Evolutionary conservation across 2,797 vertebrate species (phyloP), one percentile per base, ranked within the genome.

Genomic region (Darevskia mixta): DNA sequence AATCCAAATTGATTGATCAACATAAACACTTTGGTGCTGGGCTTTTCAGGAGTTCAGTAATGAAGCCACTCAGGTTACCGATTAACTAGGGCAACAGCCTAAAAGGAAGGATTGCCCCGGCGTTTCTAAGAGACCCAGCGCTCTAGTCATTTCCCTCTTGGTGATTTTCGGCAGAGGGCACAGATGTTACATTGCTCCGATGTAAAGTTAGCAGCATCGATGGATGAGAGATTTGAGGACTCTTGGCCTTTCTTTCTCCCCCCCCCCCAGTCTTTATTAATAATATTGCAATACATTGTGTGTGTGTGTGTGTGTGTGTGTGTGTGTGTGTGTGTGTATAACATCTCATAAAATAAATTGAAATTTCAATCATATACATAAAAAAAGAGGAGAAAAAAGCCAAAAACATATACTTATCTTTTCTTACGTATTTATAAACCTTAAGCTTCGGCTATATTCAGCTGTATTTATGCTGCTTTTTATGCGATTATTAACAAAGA

Each of bases 11-110:
- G 35, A 20, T 35, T 73, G 25, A 66, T 73, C n/a, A 66, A n/a
- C 29, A 49, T 73, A 27, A 45, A 75, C 15, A 75, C 67, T 55
- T n/a, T 76, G 67, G 69, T 67, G 35, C 13, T 83, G n/a, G 11
- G 15, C 76, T 84, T 81, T 83, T 75, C 15, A 55, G 58, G 81
- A 83, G 43, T 83, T 66, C 32, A 49, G 67, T 17, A 83, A 66
- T 79, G 66, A 79, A 66, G 25, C 58, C 55, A 32, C 27, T 81
- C 3, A 2, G 11, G 45, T n/a, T 69, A 72, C 58, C 38, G 9
- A 77, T 82, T 83, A 89, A 79, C 72, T 43, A 18, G 49, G 27
- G 17, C 55, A 23, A 58, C 49, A 9, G 35, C 9, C 45, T 32
- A 32, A 43, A 32, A 43, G 64, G n/a, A 45, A 71, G 73, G 23